Evolutionary conservation across 2,797 vertebrate species (phyloP).

Genomic region (Spinus pinus): DNA sequence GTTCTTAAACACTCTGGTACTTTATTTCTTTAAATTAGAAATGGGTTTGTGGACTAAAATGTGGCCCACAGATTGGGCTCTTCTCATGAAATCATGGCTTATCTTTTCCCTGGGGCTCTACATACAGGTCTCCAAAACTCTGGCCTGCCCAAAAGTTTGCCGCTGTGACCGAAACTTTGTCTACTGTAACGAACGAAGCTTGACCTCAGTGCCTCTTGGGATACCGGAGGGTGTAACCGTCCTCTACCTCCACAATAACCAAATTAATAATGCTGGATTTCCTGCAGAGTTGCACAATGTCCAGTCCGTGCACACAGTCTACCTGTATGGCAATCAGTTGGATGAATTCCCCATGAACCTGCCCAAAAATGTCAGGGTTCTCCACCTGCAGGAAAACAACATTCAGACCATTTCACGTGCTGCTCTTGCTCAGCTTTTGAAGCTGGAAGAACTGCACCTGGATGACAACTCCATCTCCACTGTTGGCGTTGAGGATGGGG

Average conservation of each 20-base stretch:
- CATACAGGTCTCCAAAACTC: slow-evolving; percentile 81
- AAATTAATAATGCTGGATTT: slow-evolving; percentile 95
- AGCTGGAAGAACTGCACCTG: slow-evolving; percentile 90
- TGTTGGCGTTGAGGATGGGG: slow-evolving; percentile 92
- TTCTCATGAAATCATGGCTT: slow-evolving; percentile 89
- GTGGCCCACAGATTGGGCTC: slow-evolving; percentile 88
- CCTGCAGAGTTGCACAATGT: slow-evolving; percentile 89
- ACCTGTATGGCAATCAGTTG: slow-evolving; percentile 93
- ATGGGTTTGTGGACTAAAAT: slow-evolving; percentile 89
- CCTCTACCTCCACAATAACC: slow-evolving; percentile 98
- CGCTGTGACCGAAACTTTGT: slow-evolving; percentile 94
- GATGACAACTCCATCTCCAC: slow-evolving; percentile 96
- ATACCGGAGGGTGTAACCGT: slow-evolving; percentile 94
- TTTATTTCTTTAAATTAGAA: slow-evolving; percentile 75
- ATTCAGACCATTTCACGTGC: slow-evolving; percentile 92
- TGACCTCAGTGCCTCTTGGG: slow-evolving; percentile 97
- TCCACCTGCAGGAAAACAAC: slow-evolving; percentile 97
- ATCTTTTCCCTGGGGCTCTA: slow-evolving; percentile 86
- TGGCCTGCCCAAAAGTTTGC: slow-evolving; percentile 89
- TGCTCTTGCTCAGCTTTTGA: slow-evolving; percentile 88
- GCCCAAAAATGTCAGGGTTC: slow-evolving; percentile 88
- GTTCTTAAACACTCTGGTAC: slow-evolving; percentile 42
- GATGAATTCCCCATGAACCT: slow-evolving; percentile 96
- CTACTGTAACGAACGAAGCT: slow-evolving; percentile 95
- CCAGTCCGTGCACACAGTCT: slow-evolving; percentile 91